phyloP scores from a whole-genome alignment of 2,888 invertebrate species.

The Clivina fossor region DNA sequence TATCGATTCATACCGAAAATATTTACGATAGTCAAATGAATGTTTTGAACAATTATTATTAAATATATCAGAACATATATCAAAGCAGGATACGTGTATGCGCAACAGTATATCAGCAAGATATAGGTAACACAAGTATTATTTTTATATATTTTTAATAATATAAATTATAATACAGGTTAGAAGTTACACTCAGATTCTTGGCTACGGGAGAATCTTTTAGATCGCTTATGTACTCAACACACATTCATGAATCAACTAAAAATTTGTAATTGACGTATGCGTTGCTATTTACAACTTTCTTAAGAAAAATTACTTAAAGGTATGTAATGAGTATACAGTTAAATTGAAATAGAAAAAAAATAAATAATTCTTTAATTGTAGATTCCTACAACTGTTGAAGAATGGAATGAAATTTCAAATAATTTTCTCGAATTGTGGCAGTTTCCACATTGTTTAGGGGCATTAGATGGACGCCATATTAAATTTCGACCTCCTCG shows the following conservation, averaged over 20 bases:
- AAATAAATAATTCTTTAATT: slow-evolving; percentile 3
- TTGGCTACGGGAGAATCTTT: slow-evolving; percentile 31
- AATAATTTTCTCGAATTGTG: slow-evolving; percentile 38
- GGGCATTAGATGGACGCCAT: slow-evolving; percentile 41
- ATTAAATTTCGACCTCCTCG: slow-evolving; percentile 27
- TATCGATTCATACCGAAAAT: no score
- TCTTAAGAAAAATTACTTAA: slow-evolving; percentile 32
- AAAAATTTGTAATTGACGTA: slow-evolving; percentile 41
- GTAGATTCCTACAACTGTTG: slow-evolving; percentile 36
- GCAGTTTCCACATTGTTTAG: slow-evolving; percentile 41
- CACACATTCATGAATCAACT: slow-evolving; percentile 36
- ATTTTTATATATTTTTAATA: no score
- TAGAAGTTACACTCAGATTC: no score
- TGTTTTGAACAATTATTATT: no score
- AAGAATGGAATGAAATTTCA: slow-evolving; percentile 40
- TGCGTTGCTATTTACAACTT: slow-evolving; percentile 40
- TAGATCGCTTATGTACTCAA: slow-evolving; percentile 24
- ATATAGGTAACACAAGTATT: no score
- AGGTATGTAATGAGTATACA: no score
- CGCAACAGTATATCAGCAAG: no score
- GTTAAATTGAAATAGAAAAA: no score
- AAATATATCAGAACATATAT: no score
- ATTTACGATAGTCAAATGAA: no score
- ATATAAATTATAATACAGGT: no score
- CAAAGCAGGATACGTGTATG: no score